phyloP scores from a whole-genome alignment of 2,797 vertebrate species.

The Microtus agrestis region DNA sequence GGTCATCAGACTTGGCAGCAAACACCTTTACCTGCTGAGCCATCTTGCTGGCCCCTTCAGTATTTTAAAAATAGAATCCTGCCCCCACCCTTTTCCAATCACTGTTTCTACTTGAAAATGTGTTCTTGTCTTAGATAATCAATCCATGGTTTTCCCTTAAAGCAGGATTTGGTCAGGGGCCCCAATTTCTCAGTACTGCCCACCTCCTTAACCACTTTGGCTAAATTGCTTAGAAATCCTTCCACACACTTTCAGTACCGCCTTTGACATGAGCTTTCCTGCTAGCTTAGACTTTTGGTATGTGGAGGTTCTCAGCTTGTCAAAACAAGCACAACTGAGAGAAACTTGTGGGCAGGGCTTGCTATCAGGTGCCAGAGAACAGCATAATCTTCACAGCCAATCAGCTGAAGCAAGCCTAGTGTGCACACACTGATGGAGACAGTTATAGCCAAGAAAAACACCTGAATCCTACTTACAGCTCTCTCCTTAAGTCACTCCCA shows the following conservation, averaged over 20 bases:
- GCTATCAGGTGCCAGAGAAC: neutral
- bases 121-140: neutral
- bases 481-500: slow-evolving; percentile 5
- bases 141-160: neutral
- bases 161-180: neutral
- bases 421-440: neutral
- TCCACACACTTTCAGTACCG: neutral
- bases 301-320: slow-evolving; percentile 60
- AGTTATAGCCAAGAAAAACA: slow-evolving; percentile 12
- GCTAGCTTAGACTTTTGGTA: neutral
- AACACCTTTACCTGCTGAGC: neutral
- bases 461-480: neutral
- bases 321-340: slow-evolving; percentile 44
- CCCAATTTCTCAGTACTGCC: no score
- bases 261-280: neutral
- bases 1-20: neutral
- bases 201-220: neutral
- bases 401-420: neutral
- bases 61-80: neutral
- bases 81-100: neutral
- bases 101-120: neutral
- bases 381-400: neutral
- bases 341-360: neutral
- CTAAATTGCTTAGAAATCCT: neutral
- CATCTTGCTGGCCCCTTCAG: neutral